Conservation (phyloP, 2,888 invertebrate species). For the Hesperia comma region DNA sequence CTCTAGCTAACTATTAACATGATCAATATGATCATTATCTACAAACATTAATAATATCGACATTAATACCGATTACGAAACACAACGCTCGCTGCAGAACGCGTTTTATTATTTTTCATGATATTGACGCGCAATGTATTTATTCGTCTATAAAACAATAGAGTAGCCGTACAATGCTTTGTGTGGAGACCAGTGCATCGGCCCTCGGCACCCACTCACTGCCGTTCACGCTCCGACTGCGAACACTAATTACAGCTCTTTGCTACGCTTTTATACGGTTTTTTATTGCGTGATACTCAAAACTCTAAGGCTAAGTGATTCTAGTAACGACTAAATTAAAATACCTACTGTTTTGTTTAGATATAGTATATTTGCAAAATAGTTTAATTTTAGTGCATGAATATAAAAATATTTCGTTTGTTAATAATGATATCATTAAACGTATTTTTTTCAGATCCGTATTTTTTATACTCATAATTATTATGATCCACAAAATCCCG, state of each 20-base stretch:
- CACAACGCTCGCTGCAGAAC: not conserved
- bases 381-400: no score
- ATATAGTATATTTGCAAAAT: no score
- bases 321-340: slow-evolving; percentile 4
- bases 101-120: not conserved
- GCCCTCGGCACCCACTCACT: slow-evolving; percentile 53
- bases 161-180: slow-evolving; percentile 8
- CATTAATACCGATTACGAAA: no score
- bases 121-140: slow-evolving; percentile 3
- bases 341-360: not conserved
- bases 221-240: slow-evolving; percentile 69
- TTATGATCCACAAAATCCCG: no score
- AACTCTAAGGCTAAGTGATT: not conserved
- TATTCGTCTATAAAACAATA: slow-evolving; percentile 23
- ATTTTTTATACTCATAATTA: no score
- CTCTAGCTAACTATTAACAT: no score
- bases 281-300: slow-evolving; percentile 52
- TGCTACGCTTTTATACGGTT: slow-evolving; percentile 62
- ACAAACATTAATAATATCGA: no score
- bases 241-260: slow-evolving; percentile 78
- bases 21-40: no score
- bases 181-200: slow-evolving; percentile 51
- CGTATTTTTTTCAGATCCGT: no score
- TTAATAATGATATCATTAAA: no score
- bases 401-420: no score